Base-by-base conservation (phyloP, 2,888 invertebrate species). In the Neoascia interrupta region DNA sequence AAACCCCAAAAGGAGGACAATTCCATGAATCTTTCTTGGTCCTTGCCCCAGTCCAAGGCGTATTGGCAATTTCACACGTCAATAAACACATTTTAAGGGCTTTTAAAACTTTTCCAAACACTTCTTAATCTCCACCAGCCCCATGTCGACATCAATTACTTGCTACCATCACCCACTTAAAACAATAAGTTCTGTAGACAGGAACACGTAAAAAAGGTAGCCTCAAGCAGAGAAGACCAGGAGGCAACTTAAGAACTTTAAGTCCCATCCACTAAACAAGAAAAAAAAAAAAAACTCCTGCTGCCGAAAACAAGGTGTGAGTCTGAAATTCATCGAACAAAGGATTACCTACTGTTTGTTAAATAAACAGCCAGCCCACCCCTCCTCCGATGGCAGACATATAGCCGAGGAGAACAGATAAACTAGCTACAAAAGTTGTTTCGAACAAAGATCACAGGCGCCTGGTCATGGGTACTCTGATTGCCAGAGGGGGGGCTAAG, bases 61-160 rank as follows among this genome's bases (percentile, higher is more conserved):
- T 61, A 45, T 68, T 73, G 37, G 49, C 56, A 61, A 79, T 79
- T 79, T 79, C 66, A 79, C 79, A 68, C 79, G 47, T 66, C 79
- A 56, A 68, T 79, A 61, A 79, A 79, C 79, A 79, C 73, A 61
- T 68, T 79, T 73, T 43, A 66, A 61, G 23, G 61, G 60, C 56
- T 61, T 34, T 68, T 51, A 51, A 34, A 73, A 73, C 43, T 66
- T 79, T 79, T 37, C 15, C 43, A 36, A 79, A 68, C 61, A 79
- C 73, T 73, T 73, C 61, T 49, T 61, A 64, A 79, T 68, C 56
- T 68, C 53, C 21, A 28, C 34, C 41, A 36, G 26, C 19, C 53
- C 28, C 26, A n/a, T 66, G 54, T 56, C 61, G 15, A 36, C 56
- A 61, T 79, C 73, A 76, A 70, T 73, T 73, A 73, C 51, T 56